phyloP scores from a whole-genome alignment of 2,113 vertebrate species.

The Cyanocitta stelleri region DNA sequence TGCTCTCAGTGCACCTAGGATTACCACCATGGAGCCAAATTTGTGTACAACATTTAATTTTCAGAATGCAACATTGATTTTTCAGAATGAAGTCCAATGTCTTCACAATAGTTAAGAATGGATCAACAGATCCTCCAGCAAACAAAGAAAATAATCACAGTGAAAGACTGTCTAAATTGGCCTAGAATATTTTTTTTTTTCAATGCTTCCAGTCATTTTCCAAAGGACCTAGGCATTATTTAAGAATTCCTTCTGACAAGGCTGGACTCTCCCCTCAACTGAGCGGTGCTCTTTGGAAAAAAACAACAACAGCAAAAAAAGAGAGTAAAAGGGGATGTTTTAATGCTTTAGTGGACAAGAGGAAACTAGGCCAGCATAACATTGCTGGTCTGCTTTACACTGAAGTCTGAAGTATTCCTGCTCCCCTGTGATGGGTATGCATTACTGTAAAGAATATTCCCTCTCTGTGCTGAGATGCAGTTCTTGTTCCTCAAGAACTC shows the following conservation, averaged over 20 bases:
- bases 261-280: background rate
- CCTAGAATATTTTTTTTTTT: background rate
- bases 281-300: background rate
- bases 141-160: background rate
- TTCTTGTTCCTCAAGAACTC: background rate
- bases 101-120: background rate
- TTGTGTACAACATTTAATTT: rapidly evolving
- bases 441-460: background rate
- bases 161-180: background rate
- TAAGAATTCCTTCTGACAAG: background rate
- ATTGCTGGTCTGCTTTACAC: background rate
- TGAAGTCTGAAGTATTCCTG: background rate
- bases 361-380: background rate
- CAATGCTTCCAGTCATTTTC: background rate
- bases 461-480: background rate
- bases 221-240: background rate
- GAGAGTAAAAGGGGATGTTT: background rate
- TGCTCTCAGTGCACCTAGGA: background rate
- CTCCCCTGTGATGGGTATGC: too few species aligned
- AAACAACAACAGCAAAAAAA: background rate
- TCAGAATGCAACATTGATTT: background rate
- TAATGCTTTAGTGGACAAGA: background rate
- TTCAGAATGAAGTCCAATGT: background rate
- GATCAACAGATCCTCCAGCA: background rate
- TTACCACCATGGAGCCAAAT: background rate